Evolutionary conservation across 2,888 invertebrate species (phyloP).

Genomic region (Opisthograptis luteolata): DNA sequence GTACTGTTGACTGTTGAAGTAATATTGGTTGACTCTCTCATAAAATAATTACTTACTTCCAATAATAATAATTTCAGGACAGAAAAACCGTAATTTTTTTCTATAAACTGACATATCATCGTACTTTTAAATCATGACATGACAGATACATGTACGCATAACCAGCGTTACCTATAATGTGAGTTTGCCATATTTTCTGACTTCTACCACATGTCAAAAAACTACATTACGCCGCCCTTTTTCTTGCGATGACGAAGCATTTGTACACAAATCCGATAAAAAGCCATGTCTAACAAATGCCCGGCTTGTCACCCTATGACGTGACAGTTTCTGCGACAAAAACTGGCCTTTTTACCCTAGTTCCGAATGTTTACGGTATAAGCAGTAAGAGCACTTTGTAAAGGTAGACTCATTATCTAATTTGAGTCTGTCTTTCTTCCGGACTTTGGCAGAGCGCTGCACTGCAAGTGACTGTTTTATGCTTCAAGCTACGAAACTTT

Average conservation of each 20-base stretch:
- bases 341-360: constrained; percentile 51
- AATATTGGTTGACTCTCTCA: no score
- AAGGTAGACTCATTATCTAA: no score
- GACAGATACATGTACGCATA: not conserved
- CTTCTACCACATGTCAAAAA: constrained; percentile 11
- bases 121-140: constrained; percentile 8
- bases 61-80: no score
- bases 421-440: no score
- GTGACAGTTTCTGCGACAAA: constrained; percentile 49
- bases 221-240: constrained; percentile 21
- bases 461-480: no score
- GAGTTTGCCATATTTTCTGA: no score
- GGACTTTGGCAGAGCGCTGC: no score
- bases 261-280: constrained; percentile 37
- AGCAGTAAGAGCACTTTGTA: constrained; percentile 20
- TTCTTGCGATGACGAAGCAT: constrained; percentile 30
- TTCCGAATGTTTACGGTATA: constrained; percentile 34
- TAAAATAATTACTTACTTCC: no score
- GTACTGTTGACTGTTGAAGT: no score
- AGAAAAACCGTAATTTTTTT: no score
- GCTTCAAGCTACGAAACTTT: no score
- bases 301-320: constrained; percentile 54
- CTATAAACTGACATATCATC: not conserved
- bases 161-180: no score
- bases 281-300: constrained; percentile 33